These are phyloP conservation scores for Tarsius wallacei DNA, from an alignment of 2,797 vertebrate genomes.

Conservation along the genomic window DNA sequence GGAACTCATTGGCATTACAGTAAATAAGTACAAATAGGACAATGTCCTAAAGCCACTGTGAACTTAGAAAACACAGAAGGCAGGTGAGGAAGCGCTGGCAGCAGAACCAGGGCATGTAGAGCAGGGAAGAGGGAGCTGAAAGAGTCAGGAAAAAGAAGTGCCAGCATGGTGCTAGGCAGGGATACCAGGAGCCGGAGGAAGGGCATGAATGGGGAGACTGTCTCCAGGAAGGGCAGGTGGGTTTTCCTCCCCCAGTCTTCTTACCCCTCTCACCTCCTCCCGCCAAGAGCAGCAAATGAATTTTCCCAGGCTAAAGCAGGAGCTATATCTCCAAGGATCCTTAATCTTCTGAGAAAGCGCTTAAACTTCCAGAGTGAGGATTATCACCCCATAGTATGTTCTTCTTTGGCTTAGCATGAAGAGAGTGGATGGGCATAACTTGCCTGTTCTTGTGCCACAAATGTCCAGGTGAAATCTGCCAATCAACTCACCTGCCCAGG, in stretches of 20 bases:
- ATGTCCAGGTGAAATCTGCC: background rate
- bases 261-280: background rate
- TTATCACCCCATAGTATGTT: background rate
- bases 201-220: background rate
- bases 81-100: background rate
- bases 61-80: background rate
- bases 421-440: fast-evolving
- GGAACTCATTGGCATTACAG: background rate
- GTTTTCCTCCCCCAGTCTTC: background rate
- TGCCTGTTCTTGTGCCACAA: background rate
- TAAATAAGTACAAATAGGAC: conserved; percentile 1
- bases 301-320: background rate
- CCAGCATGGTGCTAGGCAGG: fast-evolving
- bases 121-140: background rate
- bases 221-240: background rate
- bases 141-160: background rate
- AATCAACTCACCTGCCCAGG: background rate
- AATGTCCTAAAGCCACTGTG: background rate
- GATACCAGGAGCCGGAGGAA: background rate
- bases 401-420: background rate
- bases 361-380: background rate
- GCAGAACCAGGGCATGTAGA: background rate
- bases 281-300: background rate
- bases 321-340: background rate
- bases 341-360: background rate